Conservation (phyloP, 2,797 vertebrate genomes). For the Ceyx erithaca region DNA sequence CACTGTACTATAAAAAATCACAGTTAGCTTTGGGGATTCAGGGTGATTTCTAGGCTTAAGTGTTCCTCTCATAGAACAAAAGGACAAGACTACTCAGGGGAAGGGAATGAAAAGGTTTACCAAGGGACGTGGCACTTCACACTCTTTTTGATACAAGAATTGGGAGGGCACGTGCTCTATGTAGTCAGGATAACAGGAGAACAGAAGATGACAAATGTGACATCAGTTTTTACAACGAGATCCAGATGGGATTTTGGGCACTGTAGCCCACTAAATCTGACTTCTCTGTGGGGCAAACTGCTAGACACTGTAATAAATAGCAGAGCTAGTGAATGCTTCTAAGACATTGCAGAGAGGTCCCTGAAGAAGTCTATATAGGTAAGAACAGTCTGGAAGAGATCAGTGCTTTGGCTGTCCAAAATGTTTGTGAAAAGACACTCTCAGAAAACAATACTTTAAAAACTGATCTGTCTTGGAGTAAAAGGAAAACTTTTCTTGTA, state of each 20-base stretch:
- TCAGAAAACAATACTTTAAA: background rate
- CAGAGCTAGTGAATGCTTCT: background rate
- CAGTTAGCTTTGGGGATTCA: background rate
- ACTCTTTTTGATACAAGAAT: conserved; percentile 13
- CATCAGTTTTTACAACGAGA: conserved; percentile 23
- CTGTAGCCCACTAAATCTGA: conserved; percentile 12
- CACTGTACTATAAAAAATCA: conserved; percentile 13
- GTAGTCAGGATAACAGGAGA: background rate
- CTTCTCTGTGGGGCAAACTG: conserved; percentile 22
- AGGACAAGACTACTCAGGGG: background rate
- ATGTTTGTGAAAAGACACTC: background rate
- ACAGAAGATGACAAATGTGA: conserved; percentile 22
- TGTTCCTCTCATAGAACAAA: conserved; percentile 33
- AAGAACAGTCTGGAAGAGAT: background rate
- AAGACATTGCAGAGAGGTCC: background rate
- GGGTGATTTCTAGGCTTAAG: conserved; percentile 31
- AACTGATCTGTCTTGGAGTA: background rate
- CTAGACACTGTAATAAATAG: background rate
- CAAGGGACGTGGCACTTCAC: conserved; percentile 27
- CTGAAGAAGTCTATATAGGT: background rate
- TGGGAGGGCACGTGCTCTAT: conserved; percentile 10
- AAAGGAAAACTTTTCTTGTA: background rate
- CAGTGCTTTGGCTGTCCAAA: background rate
- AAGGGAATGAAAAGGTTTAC: conserved; percentile 4
- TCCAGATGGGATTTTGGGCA: conserved; percentile 25